Evolutionary conservation across 1,140 invertebrate genomes (phyloP), one percentile per base, ranked within the genome.

Genomic region (Neoseiulus cucumeris): DNA sequence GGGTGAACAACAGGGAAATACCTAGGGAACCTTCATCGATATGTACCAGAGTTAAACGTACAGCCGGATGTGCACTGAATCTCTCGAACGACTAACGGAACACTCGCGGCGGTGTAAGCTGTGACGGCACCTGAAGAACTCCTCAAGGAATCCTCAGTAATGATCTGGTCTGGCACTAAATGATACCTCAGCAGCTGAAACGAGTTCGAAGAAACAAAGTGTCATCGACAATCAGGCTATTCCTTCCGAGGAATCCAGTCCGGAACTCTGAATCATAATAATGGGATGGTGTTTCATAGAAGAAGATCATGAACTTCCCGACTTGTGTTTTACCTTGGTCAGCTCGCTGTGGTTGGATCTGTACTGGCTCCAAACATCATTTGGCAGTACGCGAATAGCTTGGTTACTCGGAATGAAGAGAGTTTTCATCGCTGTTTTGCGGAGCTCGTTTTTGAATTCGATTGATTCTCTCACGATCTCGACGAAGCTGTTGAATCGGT

Each of bases 381-480:
- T 41, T 9, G 67, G 66, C 41, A 70, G 59, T 20, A 66, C 64
- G n/a, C 68, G 64, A 51, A 77, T 71, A 0, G 90, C 90, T 65
- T 85, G 83, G 74, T 93, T 92, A 69, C 85, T 89, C 0, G 90
- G 90, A 0, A 87, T 89, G 73, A 93, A 89, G 22, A 93, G 78
- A 0, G 90, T 92, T 5, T 90, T 79, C 47, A 87, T 84, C 30
- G 80, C 80, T 55, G 82, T 80, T 42, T 79, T 76, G 44, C 79
- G 83, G n/a, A 90, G 80, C 44, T 81, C 81, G 66, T 81, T 79
- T 72, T 87, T 78, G 70, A 91, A 87, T 47, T 85, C 83, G 9
- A 68, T 65, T 14, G 71, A 69, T 65, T 75, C 69, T 30, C 70
- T 69, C 18, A 77, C 65, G 42, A 76, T 65, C n/a, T 70, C 65